Evolutionary conservation across 2,797 vertebrate genomes (phyloP), one percentile per base, ranked within the genome.

Genomic region (Tauraco hartlaubi): DNA sequence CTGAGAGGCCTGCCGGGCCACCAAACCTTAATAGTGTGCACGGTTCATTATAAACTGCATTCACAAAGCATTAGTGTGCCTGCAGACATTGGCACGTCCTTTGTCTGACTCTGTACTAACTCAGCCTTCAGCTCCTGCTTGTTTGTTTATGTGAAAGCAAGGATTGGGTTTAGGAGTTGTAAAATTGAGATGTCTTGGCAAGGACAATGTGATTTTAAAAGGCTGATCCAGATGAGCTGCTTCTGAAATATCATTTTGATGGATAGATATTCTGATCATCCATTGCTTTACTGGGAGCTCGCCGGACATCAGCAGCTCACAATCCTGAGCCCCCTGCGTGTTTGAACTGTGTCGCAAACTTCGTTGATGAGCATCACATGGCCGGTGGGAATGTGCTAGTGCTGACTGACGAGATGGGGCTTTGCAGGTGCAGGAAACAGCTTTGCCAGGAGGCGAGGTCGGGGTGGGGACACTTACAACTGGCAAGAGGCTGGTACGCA

Each of bases 391-490:
- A 20, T 1, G 66, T 69, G 63, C 39, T 9, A 6, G 29, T 10
- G 39, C 63, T 90, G 51, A 11, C 51, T 35, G 81, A 66, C 63
- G 71, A 67, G 55, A 29, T 21, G 43, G 31, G 43, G 67, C 58
- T 79, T 29, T 85, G 92, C 91, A 95, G 94, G 74, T 95, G 95
- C 86, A 86, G 94, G 74, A 81, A 86, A 58, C 2, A 5, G 63
- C 84, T 87, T 69, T 82, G 80, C 62, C 5, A 4, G 71, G 55
- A 85, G 51, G 46, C 0, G 0, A 79, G 48, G 22, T 14, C 2
- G 7, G 49, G n/a, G 16, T 44, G 68, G 56, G 59, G 64, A 61
- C 49, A 35, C 33, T 84, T 49, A 31, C 0, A 31, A 29, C 43
- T 1, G 2, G 9, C n/a, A 44, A 61, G 58, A 76, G 64, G 17